A percentile compares a stretch with the other conserved stretches of the same genome.
These are phyloP conservation scores for Leptura quadrifasciata DNA, from an alignment of 2,888 invertebrate genomes.

Conservation along the genomic window DNA sequence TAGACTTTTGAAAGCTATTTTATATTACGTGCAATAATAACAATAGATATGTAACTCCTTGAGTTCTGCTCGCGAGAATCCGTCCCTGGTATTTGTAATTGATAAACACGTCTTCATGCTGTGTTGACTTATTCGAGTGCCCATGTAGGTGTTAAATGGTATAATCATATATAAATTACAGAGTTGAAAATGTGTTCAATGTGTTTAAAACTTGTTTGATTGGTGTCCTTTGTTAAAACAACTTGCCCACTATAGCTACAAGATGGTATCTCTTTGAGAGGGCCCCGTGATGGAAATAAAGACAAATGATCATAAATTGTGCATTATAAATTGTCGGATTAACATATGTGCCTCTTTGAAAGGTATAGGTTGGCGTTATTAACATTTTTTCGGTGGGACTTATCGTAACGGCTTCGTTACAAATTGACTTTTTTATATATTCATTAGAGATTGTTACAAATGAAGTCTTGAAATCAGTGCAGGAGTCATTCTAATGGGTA, in stretches of 20 bases:
- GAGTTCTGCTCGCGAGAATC: neutral
- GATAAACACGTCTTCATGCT: slow-evolving; percentile 58
- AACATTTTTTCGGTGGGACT: slow-evolving; percentile 5
- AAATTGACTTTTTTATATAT: neutral
- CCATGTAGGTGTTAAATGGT: slow-evolving; percentile 61
- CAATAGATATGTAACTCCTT: neutral
- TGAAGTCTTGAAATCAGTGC: neutral
- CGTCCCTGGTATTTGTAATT: slow-evolving; percentile 49
- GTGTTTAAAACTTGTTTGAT: slow-evolving; percentile 39
- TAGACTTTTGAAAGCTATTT: no score
- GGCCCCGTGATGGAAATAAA: slow-evolving; percentile 36
- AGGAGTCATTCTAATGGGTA: neutral
- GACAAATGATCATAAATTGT: slow-evolving; percentile 46
- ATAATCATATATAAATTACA: slow-evolving; percentile 62
- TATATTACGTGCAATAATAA: neutral
- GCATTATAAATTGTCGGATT: slow-evolving; percentile 42
- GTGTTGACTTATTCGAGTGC: slow-evolving; percentile 55
- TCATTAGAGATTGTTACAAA: neutral
- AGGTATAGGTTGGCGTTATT: slow-evolving; percentile 33
- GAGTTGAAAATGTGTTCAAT: slow-evolving; percentile 49
- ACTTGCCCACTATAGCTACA: slow-evolving; percentile 16
- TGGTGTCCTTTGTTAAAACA: slow-evolving; percentile 44
- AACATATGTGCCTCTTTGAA: slow-evolving; percentile 29
- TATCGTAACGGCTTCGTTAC: neutral
- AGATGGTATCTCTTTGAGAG: slow-evolving; percentile 40